Evolutionary conservation across 2,113 vertebrate genomes (phyloP).

Genomic region (Falco punctatus): DNA sequence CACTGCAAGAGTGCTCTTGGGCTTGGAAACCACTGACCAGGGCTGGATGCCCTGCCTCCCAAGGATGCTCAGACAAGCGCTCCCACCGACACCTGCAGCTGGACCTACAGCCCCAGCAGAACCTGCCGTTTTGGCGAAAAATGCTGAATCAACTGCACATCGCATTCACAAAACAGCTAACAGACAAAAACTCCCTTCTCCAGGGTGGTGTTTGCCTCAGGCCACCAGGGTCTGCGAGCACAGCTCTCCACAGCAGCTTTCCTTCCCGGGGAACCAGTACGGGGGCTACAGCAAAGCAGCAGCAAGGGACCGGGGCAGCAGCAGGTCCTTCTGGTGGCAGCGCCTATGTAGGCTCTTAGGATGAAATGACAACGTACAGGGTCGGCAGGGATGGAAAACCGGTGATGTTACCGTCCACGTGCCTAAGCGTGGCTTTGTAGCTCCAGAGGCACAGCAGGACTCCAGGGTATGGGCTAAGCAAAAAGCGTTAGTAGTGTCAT

Average conservation of each 20-base stretch:
- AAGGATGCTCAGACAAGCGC: not conserved
- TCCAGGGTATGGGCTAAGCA: rapidly evolving
- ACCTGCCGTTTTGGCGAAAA: not conserved
- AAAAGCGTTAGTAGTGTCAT: not conserved
- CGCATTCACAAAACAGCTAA: too few relatives aligned
- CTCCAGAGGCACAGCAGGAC: not conserved
- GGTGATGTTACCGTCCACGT: too few relatives aligned
- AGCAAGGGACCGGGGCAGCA: not conserved
- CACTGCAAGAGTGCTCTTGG: not conserved
- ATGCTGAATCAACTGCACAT: too few relatives aligned
- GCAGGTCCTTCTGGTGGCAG: rapidly evolving
- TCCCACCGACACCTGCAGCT: not conserved
- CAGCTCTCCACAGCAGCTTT: not conserved
- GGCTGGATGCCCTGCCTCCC: not conserved
- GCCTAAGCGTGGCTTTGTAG: not conserved
- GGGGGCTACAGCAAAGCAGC: not conserved
- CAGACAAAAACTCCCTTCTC: not conserved
- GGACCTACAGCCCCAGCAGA: not conserved
- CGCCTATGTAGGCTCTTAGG: not conserved
- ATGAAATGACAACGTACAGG: not conserved
- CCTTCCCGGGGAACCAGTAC: not conserved
- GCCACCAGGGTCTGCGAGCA: not conserved
- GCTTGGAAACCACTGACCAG: not conserved
- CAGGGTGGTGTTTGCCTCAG: not conserved
- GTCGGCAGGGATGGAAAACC: not conserved